Evolutionary conservation across 2,888 invertebrate genomes (phyloP).

Genomic region (Erynnis tages): DNA sequence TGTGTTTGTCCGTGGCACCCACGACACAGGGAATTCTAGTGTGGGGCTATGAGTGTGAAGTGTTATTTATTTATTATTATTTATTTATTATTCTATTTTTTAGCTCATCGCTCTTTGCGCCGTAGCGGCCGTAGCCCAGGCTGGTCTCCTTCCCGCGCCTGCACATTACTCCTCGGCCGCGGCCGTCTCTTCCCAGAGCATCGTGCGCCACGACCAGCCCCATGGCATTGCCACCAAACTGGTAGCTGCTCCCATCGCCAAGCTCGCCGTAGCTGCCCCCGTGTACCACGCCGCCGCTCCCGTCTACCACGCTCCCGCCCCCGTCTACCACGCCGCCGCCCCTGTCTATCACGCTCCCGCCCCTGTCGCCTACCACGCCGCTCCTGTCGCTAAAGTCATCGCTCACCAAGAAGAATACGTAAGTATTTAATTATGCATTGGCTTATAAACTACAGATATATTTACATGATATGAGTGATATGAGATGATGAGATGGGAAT

Average conservation of each 20-base stretch:
- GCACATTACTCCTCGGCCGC: constrained; percentile 61
- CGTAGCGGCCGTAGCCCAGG: constrained; percentile 44
- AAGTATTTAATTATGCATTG: too few species aligned
- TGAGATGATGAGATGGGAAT: too few species aligned
- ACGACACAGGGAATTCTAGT: too few species aligned
- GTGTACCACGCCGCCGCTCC: constrained; percentile 44
- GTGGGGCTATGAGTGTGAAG: too few species aligned
- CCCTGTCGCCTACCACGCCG: constrained; percentile 5
- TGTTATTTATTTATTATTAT: too few species aligned
- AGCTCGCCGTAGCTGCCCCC: constrained; percentile 39
- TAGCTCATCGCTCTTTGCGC: constrained; percentile 42
- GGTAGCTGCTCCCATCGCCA: constrained; percentile 42
- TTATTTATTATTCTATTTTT: neutral
- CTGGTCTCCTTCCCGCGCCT: constrained; percentile 48
- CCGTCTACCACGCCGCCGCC: constrained; percentile 1
- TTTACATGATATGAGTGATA: too few species aligned
- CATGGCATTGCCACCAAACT: constrained; percentile 40
- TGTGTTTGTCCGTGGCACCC: too few species aligned
- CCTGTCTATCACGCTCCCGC: neutral
- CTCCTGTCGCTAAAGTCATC: constrained; percentile 11
- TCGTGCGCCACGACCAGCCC: constrained; percentile 61
- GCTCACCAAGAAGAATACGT: constrained; percentile 45
- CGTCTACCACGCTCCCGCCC: constrained; percentile 41
- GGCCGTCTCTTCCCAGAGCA: constrained; percentile 60
- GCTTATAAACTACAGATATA: too few species aligned